Evolutionary conservation across 2,797 vertebrate genomes (phyloP).

Genomic region (Nyctibius grandis): DNA sequence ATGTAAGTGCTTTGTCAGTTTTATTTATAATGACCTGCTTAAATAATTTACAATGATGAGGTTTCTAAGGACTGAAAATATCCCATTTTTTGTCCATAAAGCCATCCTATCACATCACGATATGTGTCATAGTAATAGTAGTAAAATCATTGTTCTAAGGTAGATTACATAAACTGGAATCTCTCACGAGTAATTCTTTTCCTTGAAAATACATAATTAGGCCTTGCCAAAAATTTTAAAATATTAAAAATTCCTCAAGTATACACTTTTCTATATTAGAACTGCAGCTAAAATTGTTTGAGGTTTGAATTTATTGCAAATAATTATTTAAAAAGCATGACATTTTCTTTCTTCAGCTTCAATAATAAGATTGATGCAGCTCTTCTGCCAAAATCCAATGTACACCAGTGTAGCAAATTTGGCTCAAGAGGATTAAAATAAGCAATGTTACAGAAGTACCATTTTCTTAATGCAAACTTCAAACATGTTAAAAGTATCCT

Average conservation of each 20-base stretch:
- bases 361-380: neutral
- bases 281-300: neutral
- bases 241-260: neutral
- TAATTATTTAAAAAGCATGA: neutral
- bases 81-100: neutral
- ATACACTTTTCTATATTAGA: neutral
- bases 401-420: neutral
- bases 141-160: neutral
- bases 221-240: neutral
- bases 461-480: neutral
- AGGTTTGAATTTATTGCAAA: neutral
- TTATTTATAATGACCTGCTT: neutral
- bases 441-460: neutral
- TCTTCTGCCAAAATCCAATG: neutral
- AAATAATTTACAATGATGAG: neutral
- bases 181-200: neutral
- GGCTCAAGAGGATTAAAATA: neutral
- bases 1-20: neutral
- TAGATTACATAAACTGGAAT: neutral
- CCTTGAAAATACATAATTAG: neutral
- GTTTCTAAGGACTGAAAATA: neutral
- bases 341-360: neutral
- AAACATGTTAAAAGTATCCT: neutral
- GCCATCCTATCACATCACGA: accelerated
- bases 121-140: neutral